Percentiles rank a stretch among this genome's conserved stretches.
Evolutionary conservation across 37 sponge, comb jelly and placozoan genomes (phyloP).

Genomic region (Chondrosia reniformis): DNA sequence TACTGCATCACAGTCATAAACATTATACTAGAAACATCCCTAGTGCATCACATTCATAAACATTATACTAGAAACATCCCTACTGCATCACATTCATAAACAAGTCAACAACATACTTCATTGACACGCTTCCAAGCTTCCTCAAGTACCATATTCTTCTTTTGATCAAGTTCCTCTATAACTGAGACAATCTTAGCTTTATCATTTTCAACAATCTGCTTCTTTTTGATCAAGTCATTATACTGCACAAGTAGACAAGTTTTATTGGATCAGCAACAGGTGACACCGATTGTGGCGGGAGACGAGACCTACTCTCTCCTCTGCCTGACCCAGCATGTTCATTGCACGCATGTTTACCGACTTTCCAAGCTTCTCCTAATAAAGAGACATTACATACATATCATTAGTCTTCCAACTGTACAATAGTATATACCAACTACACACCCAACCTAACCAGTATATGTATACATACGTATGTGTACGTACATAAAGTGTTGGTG

Average conservation of each 20-base stretch:
- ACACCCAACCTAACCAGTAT: background rate
- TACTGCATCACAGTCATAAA: background rate
- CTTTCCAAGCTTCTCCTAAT: conserved; percentile 79
- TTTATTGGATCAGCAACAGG: background rate
- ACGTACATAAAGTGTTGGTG: background rate
- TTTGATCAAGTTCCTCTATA: conserved; percentile 89
- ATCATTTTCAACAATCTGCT: conserved; percentile 92
- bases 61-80: background rate
- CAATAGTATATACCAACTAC: background rate
- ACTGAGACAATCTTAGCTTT: conserved; percentile 89
- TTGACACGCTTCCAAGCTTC: conserved; percentile 85
- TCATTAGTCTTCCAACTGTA: background rate
- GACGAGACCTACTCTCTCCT: conserved; percentile 79
- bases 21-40: background rate
- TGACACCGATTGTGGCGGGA: background rate
- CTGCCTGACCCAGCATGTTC: conserved; percentile 97
- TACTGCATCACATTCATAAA: background rate
- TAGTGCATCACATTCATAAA: background rate
- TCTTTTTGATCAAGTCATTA: conserved; percentile 90
- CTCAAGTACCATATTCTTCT: conserved; percentile 91
- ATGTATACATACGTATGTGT: conserved; percentile 4
- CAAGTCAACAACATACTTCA: conserved; percentile 50
- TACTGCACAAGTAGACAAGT: conserved; percentile 42
- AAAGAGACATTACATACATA: background rate
- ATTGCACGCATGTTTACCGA: conserved; percentile 99